phyloP scores from a whole-genome alignment of 2,888 invertebrate species.

The Melieria omissa region DNA sequence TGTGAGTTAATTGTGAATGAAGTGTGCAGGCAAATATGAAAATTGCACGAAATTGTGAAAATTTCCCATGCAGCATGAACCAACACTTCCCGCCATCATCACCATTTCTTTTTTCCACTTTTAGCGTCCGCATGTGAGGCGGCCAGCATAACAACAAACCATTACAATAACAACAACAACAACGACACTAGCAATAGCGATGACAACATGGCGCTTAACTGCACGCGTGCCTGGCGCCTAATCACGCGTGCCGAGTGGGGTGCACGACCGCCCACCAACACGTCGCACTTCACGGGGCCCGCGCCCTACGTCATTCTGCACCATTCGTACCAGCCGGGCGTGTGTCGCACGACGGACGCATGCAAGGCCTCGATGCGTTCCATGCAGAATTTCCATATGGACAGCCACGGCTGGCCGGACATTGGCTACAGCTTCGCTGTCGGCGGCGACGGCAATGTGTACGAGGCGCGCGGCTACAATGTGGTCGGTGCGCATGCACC shows the following conservation, averaged over 20 bases:
- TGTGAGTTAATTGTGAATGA: conserved; percentile 26
- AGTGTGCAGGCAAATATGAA: background rate
- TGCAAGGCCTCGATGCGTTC: conserved; percentile 56
- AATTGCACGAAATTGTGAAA: conserved; percentile 11
- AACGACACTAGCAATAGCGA: background rate
- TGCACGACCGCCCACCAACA: conserved; percentile 66
- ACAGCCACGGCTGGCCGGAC: conserved; percentile 57
- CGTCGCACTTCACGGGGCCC: conserved; percentile 43
- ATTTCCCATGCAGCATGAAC: background rate
- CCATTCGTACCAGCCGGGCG: conserved; percentile 70
- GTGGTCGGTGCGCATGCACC: conserved; percentile 59
- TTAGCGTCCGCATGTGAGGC: too few relatives aligned
- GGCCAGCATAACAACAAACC: background rate
- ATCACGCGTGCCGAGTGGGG: conserved; percentile 70
- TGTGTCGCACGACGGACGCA: conserved; percentile 49
- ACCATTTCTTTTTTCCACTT: background rate
- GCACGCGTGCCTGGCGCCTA: conserved; percentile 42
- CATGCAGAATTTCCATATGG: conserved; percentile 61
- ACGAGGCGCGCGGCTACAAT: conserved; percentile 61
- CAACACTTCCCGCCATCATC: background rate
- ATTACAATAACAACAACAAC: conserved; percentile 4
- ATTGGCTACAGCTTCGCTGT: conserved; percentile 62
- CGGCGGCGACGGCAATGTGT: conserved; percentile 62
- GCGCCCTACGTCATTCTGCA: conserved; percentile 52
- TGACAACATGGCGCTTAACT: background rate